These are phyloP conservation scores for Megaceryle alcyon DNA, from an alignment of 2,797 vertebrate species.

Conservation along the genomic window DNA sequence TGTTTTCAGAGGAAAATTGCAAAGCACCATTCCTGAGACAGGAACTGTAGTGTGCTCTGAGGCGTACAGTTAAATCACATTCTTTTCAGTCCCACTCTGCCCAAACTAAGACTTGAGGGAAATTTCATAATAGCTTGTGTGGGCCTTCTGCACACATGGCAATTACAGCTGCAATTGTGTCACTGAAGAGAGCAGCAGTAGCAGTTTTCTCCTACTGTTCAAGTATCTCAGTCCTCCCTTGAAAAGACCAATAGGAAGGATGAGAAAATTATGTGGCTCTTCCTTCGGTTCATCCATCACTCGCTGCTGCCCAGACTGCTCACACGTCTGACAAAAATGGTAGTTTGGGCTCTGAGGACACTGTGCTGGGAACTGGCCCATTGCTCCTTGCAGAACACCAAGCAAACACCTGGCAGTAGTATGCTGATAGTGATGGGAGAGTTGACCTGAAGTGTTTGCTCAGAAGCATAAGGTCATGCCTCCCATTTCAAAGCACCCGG, in stretches of 20 bases:
- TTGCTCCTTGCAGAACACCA: neutral
- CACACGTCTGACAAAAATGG: neutral
- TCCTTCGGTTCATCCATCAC: neutral
- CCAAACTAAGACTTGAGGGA: neutral
- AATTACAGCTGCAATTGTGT: neutral
- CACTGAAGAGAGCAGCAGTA: neutral
- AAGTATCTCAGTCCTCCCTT: neutral
- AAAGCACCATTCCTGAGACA: neutral
- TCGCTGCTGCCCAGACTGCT: neutral
- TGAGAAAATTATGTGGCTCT: neutral
- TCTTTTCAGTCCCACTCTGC: neutral
- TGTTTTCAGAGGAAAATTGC: neutral
- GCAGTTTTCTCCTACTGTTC: neutral
- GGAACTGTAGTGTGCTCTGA: neutral
- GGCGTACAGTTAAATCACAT: neutral
- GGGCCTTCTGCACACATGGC: neutral
- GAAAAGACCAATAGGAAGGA: neutral
- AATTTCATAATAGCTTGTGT: neutral
- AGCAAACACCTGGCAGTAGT: neutral
- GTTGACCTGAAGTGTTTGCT: neutral
- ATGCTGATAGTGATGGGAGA: neutral
- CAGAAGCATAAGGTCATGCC: neutral
- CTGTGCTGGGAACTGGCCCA: neutral
- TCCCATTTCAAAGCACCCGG: neutral
- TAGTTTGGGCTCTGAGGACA: neutral